Evolutionary conservation across 2,797 vertebrate genomes (phyloP).

Genomic region (Pantherophis vulpinus): DNA sequence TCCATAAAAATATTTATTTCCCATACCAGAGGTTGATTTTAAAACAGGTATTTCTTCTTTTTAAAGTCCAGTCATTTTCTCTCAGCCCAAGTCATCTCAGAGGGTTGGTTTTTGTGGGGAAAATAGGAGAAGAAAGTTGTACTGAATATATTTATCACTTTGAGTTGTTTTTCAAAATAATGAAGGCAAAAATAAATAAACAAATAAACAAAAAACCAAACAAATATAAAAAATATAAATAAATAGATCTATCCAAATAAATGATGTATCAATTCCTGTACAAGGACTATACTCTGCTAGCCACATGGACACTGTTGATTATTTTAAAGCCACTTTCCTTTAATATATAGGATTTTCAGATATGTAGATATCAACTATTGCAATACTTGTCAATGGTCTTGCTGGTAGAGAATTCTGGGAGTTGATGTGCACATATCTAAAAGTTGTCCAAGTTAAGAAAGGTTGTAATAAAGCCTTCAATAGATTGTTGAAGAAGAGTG

Average conservation of each 20-base stretch:
- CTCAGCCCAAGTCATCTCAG: background rate
- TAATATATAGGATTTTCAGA: background rate
- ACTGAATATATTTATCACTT: background rate
- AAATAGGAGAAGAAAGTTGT: background rate
- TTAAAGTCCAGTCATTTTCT: background rate
- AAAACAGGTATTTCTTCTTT: background rate
- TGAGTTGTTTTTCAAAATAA: background rate
- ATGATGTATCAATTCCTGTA: background rate
- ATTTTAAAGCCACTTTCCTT: background rate
- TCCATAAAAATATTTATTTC: background rate
- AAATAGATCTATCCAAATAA: background rate
- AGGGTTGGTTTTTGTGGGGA: background rate
- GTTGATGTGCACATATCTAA: background rate
- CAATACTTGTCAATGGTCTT: background rate
- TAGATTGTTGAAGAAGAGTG: background rate
- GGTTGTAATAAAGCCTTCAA: background rate
- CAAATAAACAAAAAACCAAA: background rate
- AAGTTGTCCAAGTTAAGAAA: background rate
- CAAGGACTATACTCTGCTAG: background rate
- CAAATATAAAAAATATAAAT: background rate
- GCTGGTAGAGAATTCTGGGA: background rate
- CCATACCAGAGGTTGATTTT: background rate
- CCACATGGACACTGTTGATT: background rate
- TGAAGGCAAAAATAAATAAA: background rate
- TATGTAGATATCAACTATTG: background rate